These are phyloP conservation scores for Thereva nobilitata DNA, from an alignment of 2,888 invertebrate species.

Conservation along the genomic window DNA sequence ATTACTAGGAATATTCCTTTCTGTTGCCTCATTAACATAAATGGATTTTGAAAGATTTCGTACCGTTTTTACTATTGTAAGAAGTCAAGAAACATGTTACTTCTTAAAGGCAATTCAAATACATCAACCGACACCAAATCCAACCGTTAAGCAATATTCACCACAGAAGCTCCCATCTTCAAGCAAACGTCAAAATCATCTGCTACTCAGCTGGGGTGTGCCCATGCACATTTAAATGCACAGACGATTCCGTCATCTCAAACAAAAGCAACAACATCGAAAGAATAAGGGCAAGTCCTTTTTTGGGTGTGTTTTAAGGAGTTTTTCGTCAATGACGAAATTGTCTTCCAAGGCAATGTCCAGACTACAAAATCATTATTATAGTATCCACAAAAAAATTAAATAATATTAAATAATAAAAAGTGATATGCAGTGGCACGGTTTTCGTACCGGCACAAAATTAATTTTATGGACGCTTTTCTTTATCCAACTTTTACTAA, in stretches of 20 bases:
- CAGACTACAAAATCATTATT: conserved; percentile 26
- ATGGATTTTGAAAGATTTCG: too few relatives aligned
- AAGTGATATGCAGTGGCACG: conserved; percentile 41
- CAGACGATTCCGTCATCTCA: neutral
- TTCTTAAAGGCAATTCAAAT: too few relatives aligned
- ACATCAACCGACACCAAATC: too few relatives aligned
- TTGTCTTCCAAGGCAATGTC: conserved; percentile 37
- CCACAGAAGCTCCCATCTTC: too few relatives aligned
- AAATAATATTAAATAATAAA: conserved; percentile 18
- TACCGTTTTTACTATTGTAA: too few relatives aligned
- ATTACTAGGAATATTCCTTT: too few relatives aligned
- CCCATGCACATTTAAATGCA: neutral
- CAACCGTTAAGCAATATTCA: too few relatives aligned
- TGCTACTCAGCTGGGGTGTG: conserved; percentile 9
- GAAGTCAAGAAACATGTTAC: too few relatives aligned
- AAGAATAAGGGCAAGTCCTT: conserved; percentile 15
- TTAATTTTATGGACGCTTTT: conserved; percentile 53
- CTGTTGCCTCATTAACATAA: too few relatives aligned
- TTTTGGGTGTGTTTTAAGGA: conserved; percentile 38
- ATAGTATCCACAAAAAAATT: neutral
- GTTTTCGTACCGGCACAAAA: conserved; percentile 46
- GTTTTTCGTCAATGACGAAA: conserved; percentile 16
- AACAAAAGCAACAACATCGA: neutral
- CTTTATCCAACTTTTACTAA: conserved; percentile 52
- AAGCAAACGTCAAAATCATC: conserved; percentile 1